Conservation (phyloP, 2,888 invertebrate species). For the Bombylius discolor region DNA sequence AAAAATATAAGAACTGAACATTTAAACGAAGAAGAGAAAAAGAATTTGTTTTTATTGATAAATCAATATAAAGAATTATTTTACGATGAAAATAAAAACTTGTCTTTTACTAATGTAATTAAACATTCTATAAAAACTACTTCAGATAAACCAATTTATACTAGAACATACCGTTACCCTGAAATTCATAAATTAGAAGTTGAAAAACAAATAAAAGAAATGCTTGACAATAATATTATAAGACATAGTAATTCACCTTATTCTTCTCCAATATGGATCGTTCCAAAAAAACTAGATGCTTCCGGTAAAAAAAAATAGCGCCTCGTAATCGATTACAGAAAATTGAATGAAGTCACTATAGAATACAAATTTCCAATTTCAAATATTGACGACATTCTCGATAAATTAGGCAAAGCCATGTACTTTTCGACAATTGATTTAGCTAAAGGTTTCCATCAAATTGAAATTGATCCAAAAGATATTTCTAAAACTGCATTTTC, state of each 20-base stretch:
- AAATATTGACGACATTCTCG: too few species aligned
- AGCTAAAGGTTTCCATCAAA: conserved; percentile 20
- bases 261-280: conserved; percentile 17
- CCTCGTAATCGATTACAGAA: conserved; percentile 4
- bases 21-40: conserved; percentile 3
- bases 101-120: too few species aligned
- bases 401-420: too few species aligned
- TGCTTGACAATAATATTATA: conserved; percentile 15
- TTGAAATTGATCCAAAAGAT: conserved; percentile 9
- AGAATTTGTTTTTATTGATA: neutral
- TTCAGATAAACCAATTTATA: neutral
- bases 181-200: conserved; percentile 3
- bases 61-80: neutral
- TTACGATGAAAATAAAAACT: neutral
- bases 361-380: too few species aligned
- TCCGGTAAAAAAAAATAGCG: conserved; percentile 13
- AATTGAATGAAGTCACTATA: too few species aligned
- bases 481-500: conserved; percentile 2
- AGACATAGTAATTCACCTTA: conserved; percentile 14
- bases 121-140: too few species aligned
- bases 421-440: too few species aligned
- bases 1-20: conserved; percentile 1
- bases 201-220: conserved; percentile 12
- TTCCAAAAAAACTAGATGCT: conserved; percentile 17
- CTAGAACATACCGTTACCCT: conserved; percentile 1